Conservation (phyloP, 2,113 vertebrate species). For the Danionella cerebrum region DNA sequence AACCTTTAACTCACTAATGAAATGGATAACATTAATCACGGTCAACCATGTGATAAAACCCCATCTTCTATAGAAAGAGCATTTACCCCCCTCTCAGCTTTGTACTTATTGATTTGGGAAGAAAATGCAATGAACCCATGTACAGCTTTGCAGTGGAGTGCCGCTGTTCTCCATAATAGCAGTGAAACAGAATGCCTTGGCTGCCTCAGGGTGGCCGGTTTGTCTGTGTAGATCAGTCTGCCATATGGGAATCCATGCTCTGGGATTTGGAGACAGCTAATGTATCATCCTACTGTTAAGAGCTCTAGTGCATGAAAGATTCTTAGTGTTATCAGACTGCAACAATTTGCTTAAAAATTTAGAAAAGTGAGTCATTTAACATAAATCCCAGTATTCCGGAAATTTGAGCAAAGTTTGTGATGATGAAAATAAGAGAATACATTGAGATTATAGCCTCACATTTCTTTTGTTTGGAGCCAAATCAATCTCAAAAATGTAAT, state of each 20-base stretch:
- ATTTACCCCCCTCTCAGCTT: neutral
- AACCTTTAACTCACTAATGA: too few species aligned
- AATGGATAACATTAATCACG: too few species aligned
- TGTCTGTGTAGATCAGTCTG: conserved; percentile 14
- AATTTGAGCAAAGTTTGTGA: neutral
- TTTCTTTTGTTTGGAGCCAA: too few species aligned
- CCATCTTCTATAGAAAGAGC: neutral
- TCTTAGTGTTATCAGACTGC: conserved; percentile 13
- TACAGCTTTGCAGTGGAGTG: neutral
- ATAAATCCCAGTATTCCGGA: neutral
- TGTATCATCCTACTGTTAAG: conserved; percentile 38
- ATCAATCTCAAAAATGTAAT: too few species aligned
- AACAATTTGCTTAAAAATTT: neutral
- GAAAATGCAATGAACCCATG: neutral
- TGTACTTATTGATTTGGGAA: conserved; percentile 5
- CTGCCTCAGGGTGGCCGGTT: conserved; percentile 18
- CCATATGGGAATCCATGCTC: conserved; percentile 52
- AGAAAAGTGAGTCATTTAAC: neutral
- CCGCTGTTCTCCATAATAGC: conserved; percentile 17
- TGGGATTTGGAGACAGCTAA: conserved; percentile 49
- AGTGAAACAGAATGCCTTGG: conserved; percentile 17
- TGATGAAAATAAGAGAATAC: neutral
- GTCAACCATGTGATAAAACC: neutral
- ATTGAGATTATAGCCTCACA: too few species aligned
- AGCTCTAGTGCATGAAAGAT: conserved; percentile 29